Conservation (phyloP, 2,113 vertebrate species). For the Morone chrysops region DNA sequence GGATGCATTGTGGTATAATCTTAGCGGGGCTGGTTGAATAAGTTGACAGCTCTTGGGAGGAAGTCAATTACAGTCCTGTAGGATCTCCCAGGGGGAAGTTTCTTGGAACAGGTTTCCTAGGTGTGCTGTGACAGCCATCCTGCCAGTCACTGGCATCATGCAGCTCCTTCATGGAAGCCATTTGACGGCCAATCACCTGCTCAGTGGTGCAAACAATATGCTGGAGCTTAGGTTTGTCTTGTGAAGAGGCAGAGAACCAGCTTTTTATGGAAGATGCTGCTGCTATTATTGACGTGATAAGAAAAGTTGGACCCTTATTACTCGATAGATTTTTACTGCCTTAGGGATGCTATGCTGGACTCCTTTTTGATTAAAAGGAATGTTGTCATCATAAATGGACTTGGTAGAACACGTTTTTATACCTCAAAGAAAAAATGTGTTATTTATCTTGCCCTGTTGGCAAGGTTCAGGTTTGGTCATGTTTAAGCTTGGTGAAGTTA, state of each 20-base stretch:
- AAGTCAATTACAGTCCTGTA: slow-evolving; percentile 13
- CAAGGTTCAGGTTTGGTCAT: background rate
- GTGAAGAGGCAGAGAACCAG: background rate
- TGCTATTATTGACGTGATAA: background rate
- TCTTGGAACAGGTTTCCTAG: slow-evolving; percentile 2
- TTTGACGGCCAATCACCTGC: slow-evolving; percentile 29
- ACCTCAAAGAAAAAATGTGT: background rate
- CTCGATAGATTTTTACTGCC: background rate
- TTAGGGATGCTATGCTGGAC: background rate
- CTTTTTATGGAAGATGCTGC: background rate
- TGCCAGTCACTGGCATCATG: background rate
- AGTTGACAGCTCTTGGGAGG: slow-evolving; percentile 36
- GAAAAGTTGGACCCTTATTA: background rate
- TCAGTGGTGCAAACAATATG: slow-evolving; percentile 8
- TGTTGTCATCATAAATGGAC: background rate
- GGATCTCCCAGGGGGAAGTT: background rate
- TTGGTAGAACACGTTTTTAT: background rate
- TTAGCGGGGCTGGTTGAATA: background rate
- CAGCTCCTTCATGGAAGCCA: slow-evolving; percentile 2
- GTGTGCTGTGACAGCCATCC: slow-evolving; percentile 20
- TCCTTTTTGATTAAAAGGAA: background rate
- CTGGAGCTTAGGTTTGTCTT: background rate
- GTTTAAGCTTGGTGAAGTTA: background rate
- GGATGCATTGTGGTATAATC: background rate
- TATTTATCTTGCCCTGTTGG: background rate